Percentiles rank a stretch among this genome's conserved stretches.
Conservation (phyloP, 2,797 vertebrate genomes). For the Momotus momota region DNA sequence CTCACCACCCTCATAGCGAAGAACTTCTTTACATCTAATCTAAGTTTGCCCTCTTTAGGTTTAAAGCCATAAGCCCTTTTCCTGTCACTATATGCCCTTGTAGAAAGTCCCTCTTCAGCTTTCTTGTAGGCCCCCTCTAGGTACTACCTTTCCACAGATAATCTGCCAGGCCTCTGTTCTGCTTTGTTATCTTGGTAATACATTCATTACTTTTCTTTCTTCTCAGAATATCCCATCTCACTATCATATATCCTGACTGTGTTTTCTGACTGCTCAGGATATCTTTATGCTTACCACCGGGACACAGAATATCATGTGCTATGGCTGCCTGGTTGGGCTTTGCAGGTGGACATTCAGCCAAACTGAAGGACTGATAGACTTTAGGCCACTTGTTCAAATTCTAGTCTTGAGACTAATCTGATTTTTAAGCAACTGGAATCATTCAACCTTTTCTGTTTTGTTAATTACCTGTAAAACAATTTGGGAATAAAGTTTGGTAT, state of each 20-base stretch:
- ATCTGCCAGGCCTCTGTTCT: background rate
- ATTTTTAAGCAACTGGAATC: background rate
- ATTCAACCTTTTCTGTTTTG: background rate
- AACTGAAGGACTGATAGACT: background rate
- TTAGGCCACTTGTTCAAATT: background rate
- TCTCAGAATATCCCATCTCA: background rate
- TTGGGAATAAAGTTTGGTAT: background rate
- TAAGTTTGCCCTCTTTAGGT: background rate
- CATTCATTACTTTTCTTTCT: background rate
- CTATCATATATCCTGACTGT: background rate
- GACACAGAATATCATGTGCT: background rate
- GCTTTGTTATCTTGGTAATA: background rate
- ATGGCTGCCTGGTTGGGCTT: background rate
- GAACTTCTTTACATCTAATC: background rate
- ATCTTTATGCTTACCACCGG: background rate
- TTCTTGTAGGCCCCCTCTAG: background rate
- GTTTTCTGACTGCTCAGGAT: background rate
- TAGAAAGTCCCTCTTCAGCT: background rate
- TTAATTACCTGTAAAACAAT: background rate
- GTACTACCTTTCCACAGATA: background rate
- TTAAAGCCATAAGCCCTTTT: background rate
- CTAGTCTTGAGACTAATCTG: background rate
- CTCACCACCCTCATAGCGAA: background rate
- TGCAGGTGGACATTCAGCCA: background rate
- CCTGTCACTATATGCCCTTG: background rate